phyloP scores from a whole-genome alignment of 2,113 vertebrate genomes.

The Steatornis caripensis region DNA sequence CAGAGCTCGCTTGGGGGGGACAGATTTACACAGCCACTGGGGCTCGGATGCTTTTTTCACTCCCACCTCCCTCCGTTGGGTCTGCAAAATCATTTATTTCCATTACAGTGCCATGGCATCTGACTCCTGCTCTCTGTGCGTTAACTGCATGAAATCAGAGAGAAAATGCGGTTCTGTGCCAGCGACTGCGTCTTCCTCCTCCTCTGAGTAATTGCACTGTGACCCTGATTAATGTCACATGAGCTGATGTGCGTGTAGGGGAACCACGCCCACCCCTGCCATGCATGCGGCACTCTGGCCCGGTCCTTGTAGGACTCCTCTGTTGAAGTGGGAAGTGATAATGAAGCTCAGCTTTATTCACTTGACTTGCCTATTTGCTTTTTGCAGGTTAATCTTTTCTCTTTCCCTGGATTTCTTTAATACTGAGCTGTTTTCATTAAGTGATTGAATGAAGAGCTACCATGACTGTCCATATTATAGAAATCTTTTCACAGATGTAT shows the following conservation, averaged over 20 bases:
- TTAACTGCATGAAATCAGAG: background rate
- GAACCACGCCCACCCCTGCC: background rate
- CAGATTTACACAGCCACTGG: background rate
- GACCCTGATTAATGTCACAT: background rate
- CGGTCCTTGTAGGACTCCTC: background rate
- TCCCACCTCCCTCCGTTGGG: background rate
- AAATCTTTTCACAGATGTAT: background rate
- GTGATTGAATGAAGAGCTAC: background rate
- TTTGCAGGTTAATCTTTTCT: background rate
- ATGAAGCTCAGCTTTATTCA: background rate
- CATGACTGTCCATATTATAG: background rate
- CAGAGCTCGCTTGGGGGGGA: background rate
- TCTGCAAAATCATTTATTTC: constrained; percentile 10
- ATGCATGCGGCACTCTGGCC: rapidly evolving
- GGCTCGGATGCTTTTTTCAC: background rate
- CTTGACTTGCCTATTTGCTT: background rate
- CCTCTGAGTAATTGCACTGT: background rate
- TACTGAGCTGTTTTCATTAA: background rate
- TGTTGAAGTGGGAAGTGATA: background rate
- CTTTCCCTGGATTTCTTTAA: background rate
- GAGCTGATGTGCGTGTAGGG: background rate
- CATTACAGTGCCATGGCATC: background rate
- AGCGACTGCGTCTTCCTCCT: background rate
- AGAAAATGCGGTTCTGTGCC: background rate
- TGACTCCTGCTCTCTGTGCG: background rate